Evolutionary conservation across 2,888 invertebrate species (phyloP), one percentile per base, ranked within the genome.

Genomic region (Stenichneumon culpator): DNA sequence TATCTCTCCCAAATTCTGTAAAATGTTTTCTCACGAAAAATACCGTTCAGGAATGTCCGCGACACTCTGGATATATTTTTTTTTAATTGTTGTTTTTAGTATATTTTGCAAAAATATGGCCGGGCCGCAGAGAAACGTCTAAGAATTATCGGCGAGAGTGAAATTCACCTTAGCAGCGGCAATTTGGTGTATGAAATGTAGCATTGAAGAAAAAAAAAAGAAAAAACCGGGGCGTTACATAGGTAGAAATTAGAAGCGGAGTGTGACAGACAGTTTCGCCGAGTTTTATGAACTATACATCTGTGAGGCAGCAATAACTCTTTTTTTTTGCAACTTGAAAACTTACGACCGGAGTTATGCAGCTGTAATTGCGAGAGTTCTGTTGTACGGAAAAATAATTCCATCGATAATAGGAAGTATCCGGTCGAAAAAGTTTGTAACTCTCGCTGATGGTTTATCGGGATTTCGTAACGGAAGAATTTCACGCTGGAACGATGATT

Each of bases 11-110:
- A 19, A 28, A 50, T n/a, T 11, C 44, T 16, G 32, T 65, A 65
- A 63, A 74, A 74, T 50, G 63, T 63, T 74, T 65, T 74, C 74
- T 74, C 65, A 74, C 65, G 74, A 74, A 74, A 74, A 74, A 54
- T 70, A 19, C 11, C 11, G 54, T 70, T 22, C n/a, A 9, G 39
- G 32, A 25, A 28, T 19, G 19, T 9, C 4, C 22, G 50, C 44
- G 63, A 73, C 73, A 44, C 44, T 57, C 28, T 32, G 19, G 28
- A 14, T 50, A 28, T 11, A n/a, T n/a, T n/a, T n/a, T n/a, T n/a
- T n/a, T n/a, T n/a, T 54, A 9, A 0, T 9, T 63, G 16, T 28
- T 16, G 5, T 28, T 25, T 22, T 63, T 14, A 25, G 11, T 16
- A 1, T 4, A 28, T n/a, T n/a, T 63, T 6, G 28, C 7, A n/a